Base-by-base conservation (phyloP, 2,113 vertebrate species). In the Clarias magur region DNA sequence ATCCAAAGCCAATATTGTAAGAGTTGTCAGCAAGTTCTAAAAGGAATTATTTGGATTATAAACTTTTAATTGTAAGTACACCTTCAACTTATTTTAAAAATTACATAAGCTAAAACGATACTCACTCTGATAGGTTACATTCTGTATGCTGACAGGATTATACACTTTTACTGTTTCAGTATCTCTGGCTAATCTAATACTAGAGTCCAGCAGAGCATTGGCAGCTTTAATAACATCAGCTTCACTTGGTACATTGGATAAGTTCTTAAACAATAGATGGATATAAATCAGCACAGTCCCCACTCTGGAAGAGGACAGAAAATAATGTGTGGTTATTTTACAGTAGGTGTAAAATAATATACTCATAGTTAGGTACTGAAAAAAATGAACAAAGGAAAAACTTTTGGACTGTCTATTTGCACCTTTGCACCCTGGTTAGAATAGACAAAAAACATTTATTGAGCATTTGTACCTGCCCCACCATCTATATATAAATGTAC, bases 241-340 rank as follows among this genome's bases (percentile, higher is more conserved):
- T 11, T 85, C 62, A 54, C 70, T 88, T 27, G 88, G 88, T 60
- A 89, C 53, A n/a, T 79, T 80, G 53, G 79, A 75, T n/a, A 53
- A 2, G 27, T 83, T 89, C 4, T 78, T 83, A 85, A 89, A 89
- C 17, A 90, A 75, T 15, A 90, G 81, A 12, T 27, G 81, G 17
- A 90, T 88, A 63, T 84, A 70, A 70, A 90, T 90, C 57, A 88
- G 21, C 8, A 76, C 89, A 19, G 0, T 80, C 13, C 87, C 89
- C 78, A 88, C 4, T 79, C 89, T 90, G 54, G 82, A 88, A 86
- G 34, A 84, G 27, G 9, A 72, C 19, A 73, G 54, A 48, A 72
- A 80, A 8, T 10, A 34, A 59, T 0, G 54, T 59, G 17, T 17
- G 30, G 30, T 80, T 56, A 80, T 12, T 67, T 25, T 5, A 53